phyloP scores from a whole-genome alignment of 2,113 vertebrate genomes.

The Bos javanicus region DNA sequence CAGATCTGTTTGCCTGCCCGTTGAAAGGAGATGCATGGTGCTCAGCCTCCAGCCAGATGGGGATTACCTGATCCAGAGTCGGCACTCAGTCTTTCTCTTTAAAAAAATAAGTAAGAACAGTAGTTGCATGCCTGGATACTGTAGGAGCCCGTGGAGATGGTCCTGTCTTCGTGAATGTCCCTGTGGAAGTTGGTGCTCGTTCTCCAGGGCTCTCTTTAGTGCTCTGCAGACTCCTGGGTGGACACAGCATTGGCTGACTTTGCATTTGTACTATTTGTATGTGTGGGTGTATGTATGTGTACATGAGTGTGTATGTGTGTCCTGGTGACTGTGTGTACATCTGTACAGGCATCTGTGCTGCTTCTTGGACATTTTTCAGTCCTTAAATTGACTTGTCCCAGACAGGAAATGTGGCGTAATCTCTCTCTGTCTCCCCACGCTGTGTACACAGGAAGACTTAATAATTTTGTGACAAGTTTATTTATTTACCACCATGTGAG shows the following conservation, averaged over 20 bases:
- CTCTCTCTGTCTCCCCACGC: not conserved
- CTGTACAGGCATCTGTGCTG: not conserved
- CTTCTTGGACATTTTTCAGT: not conserved
- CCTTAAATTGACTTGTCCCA: not conserved
- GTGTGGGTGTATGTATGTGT: not conserved
- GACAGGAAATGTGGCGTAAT: not conserved
- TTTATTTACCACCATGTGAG: constrained; percentile 36
- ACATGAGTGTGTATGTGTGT: not conserved
- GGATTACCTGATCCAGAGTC: not conserved
- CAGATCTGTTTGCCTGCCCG: not conserved
- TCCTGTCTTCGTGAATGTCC: not conserved
- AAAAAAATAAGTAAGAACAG: not conserved
- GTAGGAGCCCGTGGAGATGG: not conserved
- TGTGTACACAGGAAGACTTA: not conserved
- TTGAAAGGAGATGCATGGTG: not conserved
- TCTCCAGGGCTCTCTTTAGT: no score
- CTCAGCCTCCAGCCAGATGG: not conserved
- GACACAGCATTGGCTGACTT: not conserved
- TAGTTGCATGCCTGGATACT: not conserved
- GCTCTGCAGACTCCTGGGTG: not conserved
- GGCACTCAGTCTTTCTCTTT: not conserved
- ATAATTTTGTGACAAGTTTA: constrained; percentile 41
- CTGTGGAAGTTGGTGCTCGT: not conserved
- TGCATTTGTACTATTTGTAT: not conserved
- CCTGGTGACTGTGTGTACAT: not conserved